Conservation (phyloP, 2,113 vertebrate genomes). For the Crypturellus undulatus region DNA sequence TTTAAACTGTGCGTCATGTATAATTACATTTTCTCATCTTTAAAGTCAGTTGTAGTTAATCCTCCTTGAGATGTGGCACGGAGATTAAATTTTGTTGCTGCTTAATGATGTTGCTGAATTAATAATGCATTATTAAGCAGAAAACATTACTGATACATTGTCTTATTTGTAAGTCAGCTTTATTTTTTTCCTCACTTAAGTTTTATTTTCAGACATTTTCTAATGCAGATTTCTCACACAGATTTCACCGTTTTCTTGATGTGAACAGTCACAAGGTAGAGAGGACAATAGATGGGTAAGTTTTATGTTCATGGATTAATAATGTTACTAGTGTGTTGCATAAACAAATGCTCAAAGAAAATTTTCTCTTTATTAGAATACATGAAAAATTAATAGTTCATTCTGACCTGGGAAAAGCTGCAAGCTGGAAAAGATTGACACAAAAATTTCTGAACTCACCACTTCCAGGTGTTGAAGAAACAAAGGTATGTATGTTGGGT, state of each 20-base stretch:
- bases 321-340: background rate
- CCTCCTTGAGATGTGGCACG: background rate
- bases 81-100: background rate
- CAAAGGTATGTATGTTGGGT: slow-evolving; percentile 78
- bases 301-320: background rate
- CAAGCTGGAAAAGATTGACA: slow-evolving; percentile 91
- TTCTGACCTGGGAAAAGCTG: slow-evolving; percentile 94
- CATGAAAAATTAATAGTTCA: slow-evolving; percentile 94
- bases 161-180: background rate
- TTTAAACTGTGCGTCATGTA: background rate
- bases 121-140: background rate
- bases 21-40: background rate
- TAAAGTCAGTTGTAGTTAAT: background rate
- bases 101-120: background rate
- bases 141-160: background rate
- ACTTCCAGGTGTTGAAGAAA: slow-evolving; percentile 83
- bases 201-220: background rate
- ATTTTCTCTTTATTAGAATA: slow-evolving; percentile 81
- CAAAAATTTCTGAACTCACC: slow-evolving; percentile 89
- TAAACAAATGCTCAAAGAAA: too few species aligned
- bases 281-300: slow-evolving; percentile 91
- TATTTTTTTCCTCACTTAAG: background rate
- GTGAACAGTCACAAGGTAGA: slow-evolving; percentile 91
- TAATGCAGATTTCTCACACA: slow-evolving; percentile 67
- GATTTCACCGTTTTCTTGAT: slow-evolving; percentile 93